phyloP scores from a whole-genome alignment of 2,888 invertebrate species.

The Gasteruption jaculator region DNA sequence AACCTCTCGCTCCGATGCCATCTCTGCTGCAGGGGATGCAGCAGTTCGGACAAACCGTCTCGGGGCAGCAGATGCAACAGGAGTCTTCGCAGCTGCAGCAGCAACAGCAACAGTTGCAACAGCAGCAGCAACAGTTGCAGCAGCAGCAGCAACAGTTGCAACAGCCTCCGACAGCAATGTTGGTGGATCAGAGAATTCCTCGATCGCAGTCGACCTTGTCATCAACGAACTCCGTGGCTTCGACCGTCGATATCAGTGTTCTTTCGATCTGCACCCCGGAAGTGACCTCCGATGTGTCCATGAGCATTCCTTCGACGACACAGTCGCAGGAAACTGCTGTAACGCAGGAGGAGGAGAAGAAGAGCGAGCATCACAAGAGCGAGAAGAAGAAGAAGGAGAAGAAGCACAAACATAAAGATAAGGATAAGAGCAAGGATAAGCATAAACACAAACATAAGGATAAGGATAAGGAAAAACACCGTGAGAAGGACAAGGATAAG shows the following conservation, averaged over 20 bases:
- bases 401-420: constrained; percentile 32
- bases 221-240: constrained; percentile 25
- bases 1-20: constrained; percentile 41
- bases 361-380: constrained; percentile 42
- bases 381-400: constrained; percentile 34
- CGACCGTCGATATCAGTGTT: constrained; percentile 41
- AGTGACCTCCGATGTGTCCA: constrained; percentile 26
- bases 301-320: constrained; percentile 17
- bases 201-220: constrained; percentile 21
- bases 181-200: constrained; percentile 18
- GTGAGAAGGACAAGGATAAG: constrained; percentile 65
- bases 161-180: constrained; percentile 32
- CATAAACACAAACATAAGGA: constrained; percentile 76
- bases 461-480: constrained; percentile 72
- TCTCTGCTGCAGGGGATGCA: constrained; percentile 41
- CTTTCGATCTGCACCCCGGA: constrained; percentile 30
- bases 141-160: constrained; percentile 45
- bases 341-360: constrained; percentile 25
- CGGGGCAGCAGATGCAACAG: constrained; percentile 31
- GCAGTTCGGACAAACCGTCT: constrained; percentile 38
- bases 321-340: constrained; percentile 8
- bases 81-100: constrained; percentile 25
- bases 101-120: constrained; percentile 19
- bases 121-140: constrained; percentile 32
- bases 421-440: constrained; percentile 69